phyloP scores from a whole-genome alignment of 1,140 invertebrate genomes.

The Drosophila lacertosa region DNA sequence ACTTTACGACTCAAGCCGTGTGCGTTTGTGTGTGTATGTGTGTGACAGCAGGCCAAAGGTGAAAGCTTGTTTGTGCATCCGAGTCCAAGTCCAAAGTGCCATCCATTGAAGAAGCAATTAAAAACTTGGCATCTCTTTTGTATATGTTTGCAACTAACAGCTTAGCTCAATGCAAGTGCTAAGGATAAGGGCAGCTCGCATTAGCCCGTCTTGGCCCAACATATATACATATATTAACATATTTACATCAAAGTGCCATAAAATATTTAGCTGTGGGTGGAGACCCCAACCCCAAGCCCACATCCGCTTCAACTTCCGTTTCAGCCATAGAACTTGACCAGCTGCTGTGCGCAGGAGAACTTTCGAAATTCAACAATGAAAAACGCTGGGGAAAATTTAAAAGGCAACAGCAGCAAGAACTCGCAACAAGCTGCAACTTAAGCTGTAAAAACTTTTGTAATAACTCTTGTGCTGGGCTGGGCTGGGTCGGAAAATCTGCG shows the following conservation, averaged over 20 bases:
- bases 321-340: conserved; percentile 20
- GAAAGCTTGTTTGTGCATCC: neutral
- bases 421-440: conserved; percentile 36
- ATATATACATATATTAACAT: neutral
- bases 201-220: conserved; percentile 4
- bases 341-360: conserved; percentile 26
- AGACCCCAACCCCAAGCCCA: conserved; percentile 1
- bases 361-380: conserved; percentile 35
- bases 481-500: conserved; percentile 44
- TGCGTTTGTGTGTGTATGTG: too few relatives aligned
- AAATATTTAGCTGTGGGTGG: too few relatives aligned
- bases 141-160: conserved; percentile 2
- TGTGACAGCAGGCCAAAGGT: conserved; percentile 6
- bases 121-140: conserved; percentile 14
- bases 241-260: conserved; percentile 36
- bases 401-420: conserved; percentile 4
- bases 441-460: conserved; percentile 58
- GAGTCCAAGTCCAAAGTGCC: conserved; percentile 1
- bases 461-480: conserved; percentile 53
- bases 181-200: conserved; percentile 2
- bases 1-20: neutral
- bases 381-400: conserved; percentile 20
- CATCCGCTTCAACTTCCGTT: conserved; percentile 14
- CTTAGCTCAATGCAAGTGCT: conserved; percentile 4
- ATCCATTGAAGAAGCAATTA: conserved; percentile 20